A percentile compares a stretch with the other conserved stretches of the same genome.
Conservation (phyloP, 2,888 invertebrate genomes). For the Heterodera filipjevi region DNA sequence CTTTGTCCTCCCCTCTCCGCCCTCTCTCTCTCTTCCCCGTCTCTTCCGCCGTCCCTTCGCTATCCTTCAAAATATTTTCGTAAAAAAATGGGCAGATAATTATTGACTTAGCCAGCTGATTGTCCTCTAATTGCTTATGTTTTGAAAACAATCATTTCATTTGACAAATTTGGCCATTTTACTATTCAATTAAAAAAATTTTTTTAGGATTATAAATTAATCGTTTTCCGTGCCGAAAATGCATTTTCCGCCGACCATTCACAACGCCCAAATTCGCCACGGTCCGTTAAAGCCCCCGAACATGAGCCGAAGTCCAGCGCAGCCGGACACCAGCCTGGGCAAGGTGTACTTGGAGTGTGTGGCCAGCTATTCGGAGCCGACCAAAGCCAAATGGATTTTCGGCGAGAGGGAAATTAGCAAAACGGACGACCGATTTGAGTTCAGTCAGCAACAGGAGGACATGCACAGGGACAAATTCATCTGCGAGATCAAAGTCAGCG, state of each 20-base stretch:
- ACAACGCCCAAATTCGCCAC: conserved; percentile 28
- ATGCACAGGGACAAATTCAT: conserved; percentile 17
- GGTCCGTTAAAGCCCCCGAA: conserved; percentile 26
- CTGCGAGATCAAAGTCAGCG: conserved; percentile 26
- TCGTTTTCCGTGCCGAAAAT: background rate
- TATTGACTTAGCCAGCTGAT: background rate
- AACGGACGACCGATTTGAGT: conserved; percentile 3
- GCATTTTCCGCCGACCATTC: conserved; percentile 20
- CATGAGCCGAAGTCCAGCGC: conserved; percentile 13
- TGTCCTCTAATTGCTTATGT: background rate
- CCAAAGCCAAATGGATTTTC: conserved; percentile 18
- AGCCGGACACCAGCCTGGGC: conserved; percentile 22
- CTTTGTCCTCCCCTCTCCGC: background rate
- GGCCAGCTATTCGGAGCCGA: conserved; percentile 20
- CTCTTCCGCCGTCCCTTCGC: background rate
- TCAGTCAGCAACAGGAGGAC: conserved; percentile 25
- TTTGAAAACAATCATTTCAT: background rate
- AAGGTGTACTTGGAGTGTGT: conserved; percentile 27
- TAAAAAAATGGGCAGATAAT: background rate
- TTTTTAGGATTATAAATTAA: background rate
- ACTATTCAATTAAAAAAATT: background rate
- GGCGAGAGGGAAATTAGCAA: conserved; percentile 18
- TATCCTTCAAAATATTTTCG: conserved; percentile 10
- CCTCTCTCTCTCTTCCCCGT: background rate
- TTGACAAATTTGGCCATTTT: background rate